Evolutionary conservation across 2,797 vertebrate genomes (phyloP).

Genomic region (Eidolon dupreanum): DNA sequence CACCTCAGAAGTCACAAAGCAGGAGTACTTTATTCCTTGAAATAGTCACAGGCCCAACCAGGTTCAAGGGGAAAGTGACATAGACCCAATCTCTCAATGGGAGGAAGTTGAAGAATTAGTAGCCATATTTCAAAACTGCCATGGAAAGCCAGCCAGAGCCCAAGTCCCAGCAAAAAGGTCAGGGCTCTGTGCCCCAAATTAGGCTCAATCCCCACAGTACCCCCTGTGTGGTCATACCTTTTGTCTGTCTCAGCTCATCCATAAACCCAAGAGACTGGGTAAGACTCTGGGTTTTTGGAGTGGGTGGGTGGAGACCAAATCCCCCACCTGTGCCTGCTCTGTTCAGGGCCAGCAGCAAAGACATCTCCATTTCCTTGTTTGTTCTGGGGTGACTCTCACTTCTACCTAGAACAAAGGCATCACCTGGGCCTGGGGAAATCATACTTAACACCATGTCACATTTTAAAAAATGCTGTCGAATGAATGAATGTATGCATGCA

Average conservation of each 20-base stretch:
- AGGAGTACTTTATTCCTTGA: background rate
- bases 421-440: background rate
- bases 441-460: background rate
- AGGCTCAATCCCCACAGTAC: background rate
- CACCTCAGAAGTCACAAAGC: background rate
- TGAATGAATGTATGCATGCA: background rate
- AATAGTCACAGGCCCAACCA: background rate
- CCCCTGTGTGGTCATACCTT: background rate
- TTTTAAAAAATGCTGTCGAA: too few species aligned
- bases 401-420: background rate
- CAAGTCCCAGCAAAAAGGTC: background rate
- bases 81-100: background rate
- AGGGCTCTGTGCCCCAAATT: background rate
- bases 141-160: background rate
- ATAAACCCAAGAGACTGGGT: background rate
- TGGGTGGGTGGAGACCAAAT: too few species aligned
- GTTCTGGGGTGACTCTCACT: background rate
- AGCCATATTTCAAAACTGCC: background rate
- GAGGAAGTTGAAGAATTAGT: background rate
- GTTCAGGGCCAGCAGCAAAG: background rate
- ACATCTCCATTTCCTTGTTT: background rate
- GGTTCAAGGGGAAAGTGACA: background rate
- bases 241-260: background rate
- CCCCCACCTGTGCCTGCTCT: background rate
- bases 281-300: background rate